These are phyloP conservation scores for Cremastobaeus sp. DNA, from an alignment of 2,888 invertebrate genomes.

Conservation along the genomic window DNA sequence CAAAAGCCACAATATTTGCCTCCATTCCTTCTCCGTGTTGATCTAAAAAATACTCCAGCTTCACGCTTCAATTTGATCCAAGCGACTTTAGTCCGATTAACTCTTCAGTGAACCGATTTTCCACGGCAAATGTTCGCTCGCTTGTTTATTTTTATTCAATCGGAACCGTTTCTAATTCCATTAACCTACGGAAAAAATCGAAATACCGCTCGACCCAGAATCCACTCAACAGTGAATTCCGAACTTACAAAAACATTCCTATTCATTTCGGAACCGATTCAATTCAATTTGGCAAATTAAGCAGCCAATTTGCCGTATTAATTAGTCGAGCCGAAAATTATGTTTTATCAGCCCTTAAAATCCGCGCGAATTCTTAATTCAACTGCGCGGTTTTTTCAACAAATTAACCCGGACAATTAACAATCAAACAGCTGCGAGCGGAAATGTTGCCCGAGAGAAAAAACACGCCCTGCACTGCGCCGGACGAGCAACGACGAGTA, in stretches of 20 bases:
- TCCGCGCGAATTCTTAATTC: no score
- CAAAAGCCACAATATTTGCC: conserved; percentile 43
- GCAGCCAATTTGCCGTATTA: conserved; percentile 1
- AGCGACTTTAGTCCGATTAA: conserved; percentile 53
- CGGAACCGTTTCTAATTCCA: conserved; percentile 46
- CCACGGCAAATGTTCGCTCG: conserved; percentile 32
- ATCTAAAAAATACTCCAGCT: conserved; percentile 40
- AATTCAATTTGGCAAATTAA: no score
- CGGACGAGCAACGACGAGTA: no score
- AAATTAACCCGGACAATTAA: no score
- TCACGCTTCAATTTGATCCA: conserved; percentile 45
- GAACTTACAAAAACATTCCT: neutral
- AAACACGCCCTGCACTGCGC: no score
- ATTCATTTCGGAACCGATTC: neutral
- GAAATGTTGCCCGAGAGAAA: no score
- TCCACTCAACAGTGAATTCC: neutral
- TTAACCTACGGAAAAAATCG: conserved; percentile 35
- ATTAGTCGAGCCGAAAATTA: no score
- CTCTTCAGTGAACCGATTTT: conserved; percentile 50
- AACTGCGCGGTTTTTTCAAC: no score
- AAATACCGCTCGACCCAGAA: neutral
- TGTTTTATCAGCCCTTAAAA: no score
- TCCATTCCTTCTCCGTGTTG: conserved; percentile 19
- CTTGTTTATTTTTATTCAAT: conserved; percentile 45
- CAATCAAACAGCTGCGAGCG: no score